Conservation (phyloP, 2,797 vertebrate species). For the Simalia tracyae region DNA sequence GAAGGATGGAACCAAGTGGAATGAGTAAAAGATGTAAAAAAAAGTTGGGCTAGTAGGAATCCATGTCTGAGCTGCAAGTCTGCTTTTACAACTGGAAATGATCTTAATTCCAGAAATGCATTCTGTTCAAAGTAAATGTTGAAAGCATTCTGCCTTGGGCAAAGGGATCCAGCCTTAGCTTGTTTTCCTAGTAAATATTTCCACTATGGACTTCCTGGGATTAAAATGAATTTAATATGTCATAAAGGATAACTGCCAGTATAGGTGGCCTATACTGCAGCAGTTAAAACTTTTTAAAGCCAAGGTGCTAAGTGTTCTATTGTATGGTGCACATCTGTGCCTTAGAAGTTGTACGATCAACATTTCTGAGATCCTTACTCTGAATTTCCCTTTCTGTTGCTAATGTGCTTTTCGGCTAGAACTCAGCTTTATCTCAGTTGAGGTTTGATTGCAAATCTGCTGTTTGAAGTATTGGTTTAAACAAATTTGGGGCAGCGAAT, state of each 20-base stretch:
- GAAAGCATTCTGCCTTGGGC: neutral
- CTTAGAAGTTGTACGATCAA: neutral
- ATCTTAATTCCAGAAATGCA: neutral
- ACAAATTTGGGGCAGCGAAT: neutral
- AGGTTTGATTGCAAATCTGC: neutral
- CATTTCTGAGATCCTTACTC: neutral
- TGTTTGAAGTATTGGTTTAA: neutral
- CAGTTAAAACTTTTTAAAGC: neutral
- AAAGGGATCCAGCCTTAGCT: neutral
- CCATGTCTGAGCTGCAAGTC: neutral
- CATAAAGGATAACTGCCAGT: neutral
- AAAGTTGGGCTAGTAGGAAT: neutral
- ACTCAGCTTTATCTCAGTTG: neutral
- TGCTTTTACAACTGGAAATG: neutral
- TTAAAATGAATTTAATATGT: neutral
- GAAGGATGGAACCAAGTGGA: neutral
- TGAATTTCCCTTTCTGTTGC: neutral
- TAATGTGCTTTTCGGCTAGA: neutral
- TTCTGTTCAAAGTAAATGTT: neutral
- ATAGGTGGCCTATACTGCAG: neutral
- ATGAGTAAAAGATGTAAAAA: neutral
- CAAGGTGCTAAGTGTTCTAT: neutral
- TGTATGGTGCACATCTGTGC: neutral
- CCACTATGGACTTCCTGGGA: neutral
- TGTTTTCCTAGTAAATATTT: neutral